phyloP scores from a whole-genome alignment of 2,888 invertebrate species.

The Drosophila infuscata region DNA sequence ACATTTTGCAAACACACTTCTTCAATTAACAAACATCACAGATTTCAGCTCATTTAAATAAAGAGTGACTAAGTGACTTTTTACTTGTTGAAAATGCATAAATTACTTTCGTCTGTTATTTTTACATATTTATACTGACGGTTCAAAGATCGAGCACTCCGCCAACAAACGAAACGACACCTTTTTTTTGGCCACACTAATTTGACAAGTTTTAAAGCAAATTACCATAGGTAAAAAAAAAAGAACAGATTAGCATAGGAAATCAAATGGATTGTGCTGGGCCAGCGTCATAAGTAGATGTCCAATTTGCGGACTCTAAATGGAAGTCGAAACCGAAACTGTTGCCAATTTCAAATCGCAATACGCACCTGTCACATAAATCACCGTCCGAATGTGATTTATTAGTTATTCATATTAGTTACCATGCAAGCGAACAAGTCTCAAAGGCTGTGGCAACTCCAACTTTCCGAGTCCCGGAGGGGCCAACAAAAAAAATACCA shows the following conservation, averaged over 20 bases:
- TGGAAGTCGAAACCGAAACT: constrained; percentile 58
- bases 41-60: background rate
- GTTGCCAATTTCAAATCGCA: constrained; percentile 79
- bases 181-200: constrained; percentile 37
- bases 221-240: constrained; percentile 40
- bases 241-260: constrained; percentile 43
- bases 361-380: constrained; percentile 79
- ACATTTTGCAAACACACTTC: background rate
- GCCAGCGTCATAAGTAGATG: constrained; percentile 53
- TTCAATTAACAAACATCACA: background rate
- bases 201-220: constrained; percentile 57
- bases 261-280: constrained; percentile 37
- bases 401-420: constrained; percentile 80
- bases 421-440: constrained; percentile 45
- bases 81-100: background rate
- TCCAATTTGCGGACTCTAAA: constrained; percentile 69
- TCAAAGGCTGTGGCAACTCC: constrained; percentile 37
- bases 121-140: background rate
- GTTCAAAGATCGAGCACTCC: constrained; percentile 17
- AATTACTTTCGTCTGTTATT: background rate
- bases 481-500: constrained; percentile 34
- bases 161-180: constrained; percentile 27
- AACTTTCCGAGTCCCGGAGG: constrained; percentile 47
- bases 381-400: constrained; percentile 74
- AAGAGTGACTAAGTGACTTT: background rate